phyloP scores from a whole-genome alignment of 2,888 invertebrate species.

The Endomychus coccineus region DNA sequence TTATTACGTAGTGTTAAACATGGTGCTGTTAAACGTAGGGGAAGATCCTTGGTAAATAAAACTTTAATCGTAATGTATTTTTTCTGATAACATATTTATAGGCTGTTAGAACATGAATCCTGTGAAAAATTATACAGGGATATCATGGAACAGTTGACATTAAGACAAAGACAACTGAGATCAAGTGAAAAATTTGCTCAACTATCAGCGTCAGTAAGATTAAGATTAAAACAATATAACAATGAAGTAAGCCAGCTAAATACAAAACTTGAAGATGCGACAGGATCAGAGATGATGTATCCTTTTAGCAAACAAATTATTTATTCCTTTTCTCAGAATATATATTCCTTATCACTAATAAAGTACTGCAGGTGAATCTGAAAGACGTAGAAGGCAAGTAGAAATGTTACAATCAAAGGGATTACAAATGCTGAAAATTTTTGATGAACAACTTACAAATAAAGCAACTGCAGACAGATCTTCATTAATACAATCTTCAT shows the following conservation, averaged over 20 bases:
- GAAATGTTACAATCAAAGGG: constrained; percentile 55
- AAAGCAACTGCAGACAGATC: constrained; percentile 34
- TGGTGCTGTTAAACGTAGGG: constrained; percentile 44
- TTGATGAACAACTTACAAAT: constrained; percentile 39
- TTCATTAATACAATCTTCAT: constrained; percentile 36
- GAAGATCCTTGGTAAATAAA: constrained; percentile 44
- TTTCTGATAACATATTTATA: constrained; percentile 36
- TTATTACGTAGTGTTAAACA: too few relatives aligned
- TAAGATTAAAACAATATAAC: constrained; percentile 55
- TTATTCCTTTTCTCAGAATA: constrained; percentile 3
- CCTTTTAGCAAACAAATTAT: constrained; percentile 18
- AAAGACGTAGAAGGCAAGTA: constrained; percentile 53
- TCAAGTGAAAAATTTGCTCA: constrained; percentile 51
- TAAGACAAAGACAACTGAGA: constrained; percentile 48
- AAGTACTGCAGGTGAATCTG: constrained; percentile 56
- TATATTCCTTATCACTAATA: constrained; percentile 16
- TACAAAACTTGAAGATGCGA: constrained; percentile 48
- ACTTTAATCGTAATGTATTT: constrained; percentile 1
- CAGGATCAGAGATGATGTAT: constrained; percentile 44
- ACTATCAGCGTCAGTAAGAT: constrained; percentile 52
- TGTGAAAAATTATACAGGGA: constrained; percentile 57
- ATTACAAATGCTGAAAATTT: constrained; percentile 50
- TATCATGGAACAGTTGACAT: constrained; percentile 54
- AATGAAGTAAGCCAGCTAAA: constrained; percentile 53
- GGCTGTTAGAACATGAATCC: constrained; percentile 59